phyloP scores from a whole-genome alignment of 2,113 vertebrate genomes.

The Rattus rattus region DNA sequence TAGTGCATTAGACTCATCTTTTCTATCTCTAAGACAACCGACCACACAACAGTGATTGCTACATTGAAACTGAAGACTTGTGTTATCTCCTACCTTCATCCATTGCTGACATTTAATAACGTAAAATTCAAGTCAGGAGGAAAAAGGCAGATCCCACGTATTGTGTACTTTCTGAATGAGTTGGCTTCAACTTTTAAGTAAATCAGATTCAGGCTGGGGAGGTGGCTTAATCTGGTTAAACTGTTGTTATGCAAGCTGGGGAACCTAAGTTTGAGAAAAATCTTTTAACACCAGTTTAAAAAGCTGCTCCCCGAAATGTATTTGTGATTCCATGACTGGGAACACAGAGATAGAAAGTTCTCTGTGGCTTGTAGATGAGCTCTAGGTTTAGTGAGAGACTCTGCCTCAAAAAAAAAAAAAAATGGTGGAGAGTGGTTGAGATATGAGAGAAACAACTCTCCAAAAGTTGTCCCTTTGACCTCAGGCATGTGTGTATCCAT shows the following conservation, averaged over 20 bases:
- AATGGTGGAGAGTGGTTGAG: neutral
- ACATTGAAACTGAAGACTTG: neutral
- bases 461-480: neutral
- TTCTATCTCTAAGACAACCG: neutral
- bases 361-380: neutral
- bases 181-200: conserved; percentile 7
- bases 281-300: too few relatives aligned
- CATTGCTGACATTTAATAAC: neutral
- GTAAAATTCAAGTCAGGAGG: neutral
- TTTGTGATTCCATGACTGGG: neutral
- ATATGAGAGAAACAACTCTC: neutral
- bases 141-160: neutral
- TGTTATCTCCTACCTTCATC: too few relatives aligned
- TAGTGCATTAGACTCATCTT: neutral
- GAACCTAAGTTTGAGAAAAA: neutral
- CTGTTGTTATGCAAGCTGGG: rapidly evolving
- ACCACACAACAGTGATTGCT: neutral
- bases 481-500: neutral
- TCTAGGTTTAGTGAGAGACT: neutral
- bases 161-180: neutral
- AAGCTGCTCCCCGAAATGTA: neutral
- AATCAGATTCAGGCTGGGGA: neutral
- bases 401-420: neutral
- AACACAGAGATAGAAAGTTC: neutral
- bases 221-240: neutral